Percentiles rank a stretch among this genome's conserved stretches.
Evolutionary conservation across 2,888 invertebrate genomes (phyloP).

Genomic region (Caenorhabditis imperialis): DNA sequence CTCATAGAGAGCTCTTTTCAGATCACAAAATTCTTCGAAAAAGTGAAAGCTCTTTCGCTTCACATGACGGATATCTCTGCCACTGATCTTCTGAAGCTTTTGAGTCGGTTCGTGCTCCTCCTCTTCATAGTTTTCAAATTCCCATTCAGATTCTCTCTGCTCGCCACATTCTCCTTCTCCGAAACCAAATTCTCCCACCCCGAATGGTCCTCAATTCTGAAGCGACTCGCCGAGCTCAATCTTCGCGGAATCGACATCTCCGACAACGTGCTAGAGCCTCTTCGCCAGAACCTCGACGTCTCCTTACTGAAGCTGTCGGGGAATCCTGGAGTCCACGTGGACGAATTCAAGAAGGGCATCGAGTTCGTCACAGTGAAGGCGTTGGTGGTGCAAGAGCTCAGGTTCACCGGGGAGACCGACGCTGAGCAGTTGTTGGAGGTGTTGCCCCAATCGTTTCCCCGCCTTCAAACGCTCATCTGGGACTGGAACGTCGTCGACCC

Average conservation of each 20-base stretch:
- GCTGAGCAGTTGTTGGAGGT: slow-evolving; percentile 56
- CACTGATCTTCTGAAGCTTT: slow-evolving; percentile 24
- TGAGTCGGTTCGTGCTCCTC: slow-evolving; percentile 10
- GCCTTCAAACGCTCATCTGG: slow-evolving; percentile 54
- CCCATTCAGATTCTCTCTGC: slow-evolving; percentile 28
- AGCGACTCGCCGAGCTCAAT: slow-evolving; percentile 33
- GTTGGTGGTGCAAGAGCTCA: slow-evolving; percentile 52
- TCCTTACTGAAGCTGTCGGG: slow-evolving; percentile 52
- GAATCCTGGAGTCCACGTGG: slow-evolving; percentile 51
- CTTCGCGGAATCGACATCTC: slow-evolving; percentile 54
- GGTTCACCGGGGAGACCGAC: slow-evolving; percentile 49
- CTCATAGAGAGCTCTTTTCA: background rate
- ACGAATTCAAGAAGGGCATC: slow-evolving; percentile 37
- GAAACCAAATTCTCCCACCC: slow-evolving; percentile 35
- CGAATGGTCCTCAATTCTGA: slow-evolving; percentile 39
- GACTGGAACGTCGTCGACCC: slow-evolving; percentile 68
- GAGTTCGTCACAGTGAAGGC: slow-evolving; percentile 59
- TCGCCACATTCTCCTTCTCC: slow-evolving; percentile 48
- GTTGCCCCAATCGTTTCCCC: slow-evolving; percentile 57
- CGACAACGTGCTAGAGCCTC: slow-evolving; percentile 28
- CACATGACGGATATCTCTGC: slow-evolving; percentile 32
- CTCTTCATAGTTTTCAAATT: background rate
- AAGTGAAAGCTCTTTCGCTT: slow-evolving; percentile 32
- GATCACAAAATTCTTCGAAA: slow-evolving; percentile 34
- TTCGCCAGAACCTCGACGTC: slow-evolving; percentile 37